These are phyloP conservation scores for Pogonomyrmex barbatus DNA, from an alignment of 1,140 invertebrate genomes.

Conservation along the genomic window DNA sequence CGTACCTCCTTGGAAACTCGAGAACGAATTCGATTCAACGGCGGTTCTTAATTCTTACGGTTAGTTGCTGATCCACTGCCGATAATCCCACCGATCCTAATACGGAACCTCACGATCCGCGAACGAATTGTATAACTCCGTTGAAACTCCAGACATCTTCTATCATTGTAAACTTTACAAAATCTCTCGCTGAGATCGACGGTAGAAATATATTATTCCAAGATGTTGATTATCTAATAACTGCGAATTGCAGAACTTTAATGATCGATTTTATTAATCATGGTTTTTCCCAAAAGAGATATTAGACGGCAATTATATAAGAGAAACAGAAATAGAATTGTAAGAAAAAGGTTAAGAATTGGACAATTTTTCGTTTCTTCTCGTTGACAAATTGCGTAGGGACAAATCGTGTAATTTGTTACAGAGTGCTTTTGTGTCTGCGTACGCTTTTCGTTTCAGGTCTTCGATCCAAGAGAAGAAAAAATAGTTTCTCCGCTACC, in stretches of 20 bases:
- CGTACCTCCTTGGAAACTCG: constrained; percentile 34
- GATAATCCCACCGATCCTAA: constrained; percentile 58
- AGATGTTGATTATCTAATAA: constrained; percentile 6
- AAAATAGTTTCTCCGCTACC: constrained; percentile 53
- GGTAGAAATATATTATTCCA: constrained; percentile 19
- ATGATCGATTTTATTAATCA: not conserved
- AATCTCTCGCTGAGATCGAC: not conserved
- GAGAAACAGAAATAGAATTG: constrained; percentile 10
- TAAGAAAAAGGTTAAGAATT: not conserved
- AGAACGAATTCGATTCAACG: constrained; percentile 42
- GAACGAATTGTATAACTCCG: constrained; percentile 33
- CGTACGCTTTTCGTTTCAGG: constrained; percentile 26
- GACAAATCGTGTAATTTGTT: constrained; percentile 49
- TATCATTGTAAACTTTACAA: constrained; percentile 24
- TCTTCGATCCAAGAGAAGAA: constrained; percentile 6
- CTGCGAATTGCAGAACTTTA: not conserved
- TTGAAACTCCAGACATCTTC: constrained; percentile 32
- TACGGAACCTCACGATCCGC: constrained; percentile 26
- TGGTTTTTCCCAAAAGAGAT: not conserved
- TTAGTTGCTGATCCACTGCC: constrained; percentile 58
- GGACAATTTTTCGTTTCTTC: constrained; percentile 29
- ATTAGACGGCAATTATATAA: not conserved
- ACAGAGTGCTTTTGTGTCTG: constrained; percentile 26
- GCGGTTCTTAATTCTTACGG: constrained; percentile 55
- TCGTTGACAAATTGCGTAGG: constrained; percentile 37